Evolutionary conservation across 1,140 invertebrate species (phyloP), one percentile per base, ranked within the genome.

Genomic region (Aporrectodea caliginosa): DNA sequence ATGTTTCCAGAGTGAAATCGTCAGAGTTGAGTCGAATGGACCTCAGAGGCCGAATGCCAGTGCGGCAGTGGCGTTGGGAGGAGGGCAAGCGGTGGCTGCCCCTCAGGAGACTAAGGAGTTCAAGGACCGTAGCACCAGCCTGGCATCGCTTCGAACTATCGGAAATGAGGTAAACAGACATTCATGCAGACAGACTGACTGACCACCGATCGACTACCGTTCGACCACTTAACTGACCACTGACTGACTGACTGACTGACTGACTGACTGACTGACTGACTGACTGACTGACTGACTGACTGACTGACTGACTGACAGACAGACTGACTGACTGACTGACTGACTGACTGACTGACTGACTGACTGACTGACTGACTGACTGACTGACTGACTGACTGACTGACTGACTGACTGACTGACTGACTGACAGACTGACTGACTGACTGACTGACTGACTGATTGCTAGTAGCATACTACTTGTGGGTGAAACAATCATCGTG

Each of bases 261-360:
- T 71, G 82, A 82, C 82, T 78, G 82, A 82, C 82, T 83, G 82
- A 80, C 78, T 82, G 82, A 82, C 82, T 81, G 78, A 80, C 75
- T 81, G 75, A 81, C 79, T 81, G 75, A 81, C 80, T 70, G 82
- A 82, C 81, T 35, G 81, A 82, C 78, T 76, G 82, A 82, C 73
- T 77, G 78, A 80, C 75, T 81, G 75, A 81, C 79, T 81, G 75
- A 81, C 80, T 70, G 82, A 82, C 81, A 29, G 81, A 82, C 78
- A 71, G 82, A 82, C 73, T 77, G 82, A 82, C 82, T 69, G 82
- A 82, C 81, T 71, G 82, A 82, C 82, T 78, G 82, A 82, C 82
- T 83, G 82, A 80, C 78, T 82, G 82, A 82, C 82, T 81, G 81
- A 80, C 79, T 83, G 82, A 82, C 82, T 82, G 74, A 82, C 82